Conservation (phyloP, 2,113 vertebrate species). For the Hepsetus odoe region DNA sequence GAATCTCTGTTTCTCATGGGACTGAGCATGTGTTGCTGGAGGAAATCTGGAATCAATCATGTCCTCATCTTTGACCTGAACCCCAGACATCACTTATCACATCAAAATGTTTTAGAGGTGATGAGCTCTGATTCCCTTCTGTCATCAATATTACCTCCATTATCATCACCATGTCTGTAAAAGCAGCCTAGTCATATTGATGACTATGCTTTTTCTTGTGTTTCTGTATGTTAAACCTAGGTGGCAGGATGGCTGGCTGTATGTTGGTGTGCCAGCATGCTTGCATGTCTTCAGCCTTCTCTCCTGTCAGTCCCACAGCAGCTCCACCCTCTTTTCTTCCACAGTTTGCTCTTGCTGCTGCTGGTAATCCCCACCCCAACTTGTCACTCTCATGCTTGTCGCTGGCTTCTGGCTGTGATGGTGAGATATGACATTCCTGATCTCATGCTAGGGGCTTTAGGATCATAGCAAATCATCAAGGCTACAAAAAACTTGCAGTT, state of each 20-base stretch:
- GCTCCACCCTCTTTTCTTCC: constrained; percentile 56
- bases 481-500: neutral
- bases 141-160: neutral
- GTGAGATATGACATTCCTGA: constrained; percentile 45
- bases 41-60: constrained; percentile 94
- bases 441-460: neutral
- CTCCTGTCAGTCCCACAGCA: constrained; percentile 49
- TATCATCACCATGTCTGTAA: neutral
- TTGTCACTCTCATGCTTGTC: constrained; percentile 50
- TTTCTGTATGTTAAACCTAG: constrained; percentile 37
- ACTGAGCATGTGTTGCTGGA: constrained; percentile 96
- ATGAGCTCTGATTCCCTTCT: constrained; percentile 39
- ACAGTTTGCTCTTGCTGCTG: constrained; percentile 56
- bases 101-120: constrained; percentile 97
- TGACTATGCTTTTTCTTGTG: neutral
- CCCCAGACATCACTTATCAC: constrained; percentile 93
- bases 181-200: neutral
- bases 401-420: constrained; percentile 56
- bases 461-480: neutral
- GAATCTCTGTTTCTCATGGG: constrained; percentile 97
- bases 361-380: constrained; percentile 57
- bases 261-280: constrained; percentile 60
- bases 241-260: constrained; percentile 56
- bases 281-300: constrained; percentile 58
- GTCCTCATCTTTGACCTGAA: constrained; percentile 97